Evolutionary conservation across 2,797 vertebrate genomes (phyloP), one percentile per base, ranked within the genome.

Genomic region (Etheostoma nigrum): DNA sequence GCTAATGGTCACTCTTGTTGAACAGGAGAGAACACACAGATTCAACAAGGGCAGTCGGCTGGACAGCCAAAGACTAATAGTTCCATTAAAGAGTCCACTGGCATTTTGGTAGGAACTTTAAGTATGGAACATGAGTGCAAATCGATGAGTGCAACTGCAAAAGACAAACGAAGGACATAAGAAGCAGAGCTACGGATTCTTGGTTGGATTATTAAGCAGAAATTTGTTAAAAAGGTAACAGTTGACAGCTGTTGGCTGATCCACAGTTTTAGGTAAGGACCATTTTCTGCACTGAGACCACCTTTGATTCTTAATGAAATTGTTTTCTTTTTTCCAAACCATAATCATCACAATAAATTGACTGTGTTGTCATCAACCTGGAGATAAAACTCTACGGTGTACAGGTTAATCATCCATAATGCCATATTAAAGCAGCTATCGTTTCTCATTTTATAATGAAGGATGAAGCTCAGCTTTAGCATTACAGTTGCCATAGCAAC

Each of bases 401-500:
- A 79, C 2, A 4, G 84, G 90, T 88, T 89, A 91, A 92, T 92
- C 85, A 80, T 57, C 86, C 86, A 77, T 88, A 86, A 92, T 84
- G 67, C 78, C 79, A 77, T 81, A 87, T 89, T 63, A 72, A 83
- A 85, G 63, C 54, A 85, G 70, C 83, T 45, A 85, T 83, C 63
- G 52, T 67, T 87, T 64, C 53, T 67, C 62, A 62, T 76, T 81
- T 89, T 73, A 80, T 65, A 82, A 85, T 67, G 76, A 89, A 85
- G 74, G 85, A 90, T 81, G 79, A 88, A 80, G 79, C 72, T 64
- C 57, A 48, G 79, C 76, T 83, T 89, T 86, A 77, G 87, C 81
- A 89, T 92, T 92, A 91, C 91, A 89, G 94, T 95, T 95, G 87
- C 94, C 89, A 94, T 94, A 90, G 94, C 11, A 74, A 95, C 81